Evolutionary conservation across 2,113 vertebrate genomes (phyloP).

Genomic region (Thalassarche chlororhynchos): DNA sequence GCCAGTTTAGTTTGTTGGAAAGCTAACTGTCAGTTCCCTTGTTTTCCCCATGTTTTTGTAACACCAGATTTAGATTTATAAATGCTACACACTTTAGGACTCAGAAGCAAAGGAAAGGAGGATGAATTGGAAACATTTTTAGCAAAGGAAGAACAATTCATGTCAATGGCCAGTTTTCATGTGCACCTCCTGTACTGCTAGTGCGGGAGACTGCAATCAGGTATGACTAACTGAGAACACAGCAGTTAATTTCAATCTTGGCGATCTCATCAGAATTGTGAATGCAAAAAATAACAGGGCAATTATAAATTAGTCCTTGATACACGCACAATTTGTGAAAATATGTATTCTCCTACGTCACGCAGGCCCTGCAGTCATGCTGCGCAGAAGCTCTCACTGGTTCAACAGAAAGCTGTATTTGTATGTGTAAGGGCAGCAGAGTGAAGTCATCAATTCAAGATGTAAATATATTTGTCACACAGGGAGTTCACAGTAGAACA

Average conservation of each 20-base stretch:
- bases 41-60: not conserved
- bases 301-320: not conserved
- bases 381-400: not conserved
- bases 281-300: not conserved
- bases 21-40: not conserved
- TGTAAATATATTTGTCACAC: not conserved
- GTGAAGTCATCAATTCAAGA: not conserved
- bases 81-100: not conserved
- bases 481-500: not conserved
- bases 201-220: not conserved
- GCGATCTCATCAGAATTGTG: not conserved
- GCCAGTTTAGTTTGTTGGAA: not conserved
- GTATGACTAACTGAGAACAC: not conserved
- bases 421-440: not conserved
- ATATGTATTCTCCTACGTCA: not conserved
- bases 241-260: not conserved
- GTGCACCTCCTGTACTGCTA: not conserved
- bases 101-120: not conserved
- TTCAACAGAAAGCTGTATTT: not conserved
- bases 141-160: not conserved
- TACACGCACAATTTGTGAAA: not conserved
- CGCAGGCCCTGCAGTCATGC: fast-evolving
- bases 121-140: not conserved
- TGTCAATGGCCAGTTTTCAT: not conserved
- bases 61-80: not conserved